phyloP scores from a whole-genome alignment of 2,888 invertebrate genomes.

The Helobdella robusta region DNA sequence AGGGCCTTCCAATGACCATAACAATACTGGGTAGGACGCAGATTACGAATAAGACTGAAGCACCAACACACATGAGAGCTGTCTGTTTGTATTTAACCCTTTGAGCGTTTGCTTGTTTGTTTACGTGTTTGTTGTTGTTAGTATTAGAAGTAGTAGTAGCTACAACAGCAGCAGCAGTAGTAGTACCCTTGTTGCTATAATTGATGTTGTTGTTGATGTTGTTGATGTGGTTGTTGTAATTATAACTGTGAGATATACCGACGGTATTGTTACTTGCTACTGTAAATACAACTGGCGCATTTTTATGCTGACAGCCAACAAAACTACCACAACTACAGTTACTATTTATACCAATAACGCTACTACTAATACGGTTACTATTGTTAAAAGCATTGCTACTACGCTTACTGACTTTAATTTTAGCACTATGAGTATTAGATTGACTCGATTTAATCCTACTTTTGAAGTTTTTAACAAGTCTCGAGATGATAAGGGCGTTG shows the following conservation, averaged over 20 bases:
- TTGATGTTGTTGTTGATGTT: background rate
- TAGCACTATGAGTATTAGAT: too few relatives aligned
- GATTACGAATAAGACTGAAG: slow-evolving; percentile 34
- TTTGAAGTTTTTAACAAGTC: slow-evolving; percentile 16
- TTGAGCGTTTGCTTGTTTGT: background rate
- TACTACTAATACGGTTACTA: background rate
- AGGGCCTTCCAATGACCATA: slow-evolving; percentile 34
- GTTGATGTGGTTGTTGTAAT: background rate
- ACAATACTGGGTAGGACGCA: slow-evolving; percentile 35
- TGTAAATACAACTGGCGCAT: too few relatives aligned
- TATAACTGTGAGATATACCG: too few relatives aligned
- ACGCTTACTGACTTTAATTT: too few relatives aligned
- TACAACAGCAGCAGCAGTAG: background rate
- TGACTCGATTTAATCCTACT: background rate
- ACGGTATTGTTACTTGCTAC: too few relatives aligned
- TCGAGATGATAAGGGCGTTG: slow-evolving; percentile 33
- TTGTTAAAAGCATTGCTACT: background rate
- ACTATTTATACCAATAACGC: too few relatives aligned
- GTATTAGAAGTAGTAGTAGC: background rate
- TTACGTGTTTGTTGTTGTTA: background rate
- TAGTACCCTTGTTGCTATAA: background rate
- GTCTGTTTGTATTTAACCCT: slow-evolving; percentile 33
- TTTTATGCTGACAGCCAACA: too few relatives aligned
- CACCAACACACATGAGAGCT: slow-evolving; percentile 35
- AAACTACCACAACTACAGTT: too few relatives aligned